phyloP scores from a whole-genome alignment of 2,113 vertebrate genomes.

The Helogale parvula region DNA sequence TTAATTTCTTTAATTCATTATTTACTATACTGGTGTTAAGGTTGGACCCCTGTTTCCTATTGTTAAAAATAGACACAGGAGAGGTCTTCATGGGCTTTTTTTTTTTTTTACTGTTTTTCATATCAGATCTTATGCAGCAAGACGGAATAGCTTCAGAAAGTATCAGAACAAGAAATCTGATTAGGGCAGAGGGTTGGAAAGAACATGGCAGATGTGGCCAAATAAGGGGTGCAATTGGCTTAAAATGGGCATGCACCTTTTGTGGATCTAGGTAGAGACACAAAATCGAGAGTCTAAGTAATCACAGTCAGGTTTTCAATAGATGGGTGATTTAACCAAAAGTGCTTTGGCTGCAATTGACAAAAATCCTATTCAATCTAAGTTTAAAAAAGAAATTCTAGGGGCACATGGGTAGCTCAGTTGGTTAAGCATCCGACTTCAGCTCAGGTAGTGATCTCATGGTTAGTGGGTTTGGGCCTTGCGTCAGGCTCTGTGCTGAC shows the following conservation, averaged over 20 bases:
- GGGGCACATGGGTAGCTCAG: no score
- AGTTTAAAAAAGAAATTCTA: neutral
- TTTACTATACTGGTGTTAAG: neutral
- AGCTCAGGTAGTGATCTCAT: no score
- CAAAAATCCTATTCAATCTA: neutral
- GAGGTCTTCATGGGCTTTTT: neutral
- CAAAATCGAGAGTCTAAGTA: neutral
- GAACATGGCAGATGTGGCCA: neutral
- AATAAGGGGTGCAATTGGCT: neutral
- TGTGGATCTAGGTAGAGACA: neutral
- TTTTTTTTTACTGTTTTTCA: neutral
- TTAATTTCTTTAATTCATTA: neutral
- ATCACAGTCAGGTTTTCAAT: neutral
- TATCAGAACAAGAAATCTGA: neutral
- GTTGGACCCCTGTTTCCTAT: neutral
- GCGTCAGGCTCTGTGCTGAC: no score
- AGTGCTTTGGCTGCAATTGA: neutral
- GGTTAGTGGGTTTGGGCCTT: no score
- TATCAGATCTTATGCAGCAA: neutral
- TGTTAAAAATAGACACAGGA: neutral
- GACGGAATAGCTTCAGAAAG: neutral
- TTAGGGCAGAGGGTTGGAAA: neutral
- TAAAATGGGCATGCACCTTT: no score
- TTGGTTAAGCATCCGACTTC: no score
- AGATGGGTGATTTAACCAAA: neutral